Conservation (phyloP, 2,888 invertebrate genomes). For the Ganaspis brasiliensis region DNA sequence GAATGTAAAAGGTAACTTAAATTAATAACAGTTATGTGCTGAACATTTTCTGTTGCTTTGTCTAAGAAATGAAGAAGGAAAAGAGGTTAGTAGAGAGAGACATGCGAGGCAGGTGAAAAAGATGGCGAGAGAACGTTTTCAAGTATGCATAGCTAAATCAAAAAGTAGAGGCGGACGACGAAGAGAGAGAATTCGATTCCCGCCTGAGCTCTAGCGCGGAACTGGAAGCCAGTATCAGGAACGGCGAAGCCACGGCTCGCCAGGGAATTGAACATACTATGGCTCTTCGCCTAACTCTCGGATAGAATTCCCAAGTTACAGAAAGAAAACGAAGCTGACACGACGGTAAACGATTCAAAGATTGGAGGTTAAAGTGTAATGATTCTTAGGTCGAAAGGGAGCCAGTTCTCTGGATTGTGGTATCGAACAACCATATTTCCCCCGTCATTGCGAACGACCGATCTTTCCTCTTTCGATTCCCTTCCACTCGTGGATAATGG, state of each 20-base stretch:
- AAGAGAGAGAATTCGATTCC: slow-evolving; percentile 56
- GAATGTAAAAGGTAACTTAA: not conserved
- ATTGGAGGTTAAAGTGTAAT: slow-evolving; percentile 41
- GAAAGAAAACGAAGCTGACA: slow-evolving; percentile 41
- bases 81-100: slow-evolving; percentile 5
- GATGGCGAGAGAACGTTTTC: slow-evolving; percentile 65
- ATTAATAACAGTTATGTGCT: not conserved
- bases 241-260: slow-evolving; percentile 48
- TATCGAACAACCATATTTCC: slow-evolving; percentile 25
- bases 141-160: slow-evolving; percentile 74
- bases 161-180: slow-evolving; percentile 56
- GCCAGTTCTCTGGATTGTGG: slow-evolving; percentile 10
- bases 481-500: too few species aligned
- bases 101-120: slow-evolving; percentile 39
- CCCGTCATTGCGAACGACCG: slow-evolving; percentile 25
- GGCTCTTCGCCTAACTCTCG: slow-evolving; percentile 37
- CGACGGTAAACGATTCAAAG: slow-evolving; percentile 40
- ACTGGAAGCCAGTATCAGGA: slow-evolving; percentile 36
- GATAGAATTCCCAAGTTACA: slow-evolving; percentile 19
- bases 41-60: slow-evolving; percentile 1
- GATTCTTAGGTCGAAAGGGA: slow-evolving; percentile 23
- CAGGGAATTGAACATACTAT: slow-evolving; percentile 51
- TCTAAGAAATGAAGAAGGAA: not conserved
- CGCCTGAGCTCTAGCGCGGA: slow-evolving; percentile 32
- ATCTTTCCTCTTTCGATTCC: not conserved